Conservation (phyloP, 2,888 invertebrate genomes). For the Oscheius onirici region DNA sequence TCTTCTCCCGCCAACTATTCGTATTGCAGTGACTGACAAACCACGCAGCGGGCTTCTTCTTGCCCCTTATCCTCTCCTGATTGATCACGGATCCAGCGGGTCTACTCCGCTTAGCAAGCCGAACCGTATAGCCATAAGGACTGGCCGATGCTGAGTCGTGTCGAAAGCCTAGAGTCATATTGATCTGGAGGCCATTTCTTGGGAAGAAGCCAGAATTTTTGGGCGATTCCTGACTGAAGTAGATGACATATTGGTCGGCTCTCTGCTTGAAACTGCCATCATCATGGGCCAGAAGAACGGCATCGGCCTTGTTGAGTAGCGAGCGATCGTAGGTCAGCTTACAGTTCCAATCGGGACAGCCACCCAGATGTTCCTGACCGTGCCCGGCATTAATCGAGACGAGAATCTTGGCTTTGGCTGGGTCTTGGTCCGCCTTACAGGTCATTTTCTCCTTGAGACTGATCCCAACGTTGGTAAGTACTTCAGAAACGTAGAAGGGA, state of each 20-base stretch:
- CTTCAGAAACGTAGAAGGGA: constrained; percentile 51
- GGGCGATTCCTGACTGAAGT: constrained; percentile 60
- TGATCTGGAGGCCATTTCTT: constrained; percentile 39
- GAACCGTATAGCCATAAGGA: constrained; percentile 69
- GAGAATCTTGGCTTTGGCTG: constrained; percentile 42
- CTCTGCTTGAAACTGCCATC: constrained; percentile 37
- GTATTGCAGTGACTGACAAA: constrained; percentile 68
- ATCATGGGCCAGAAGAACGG: constrained; percentile 30
- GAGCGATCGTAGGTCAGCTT: constrained; percentile 47
- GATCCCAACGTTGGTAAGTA: constrained; percentile 46
- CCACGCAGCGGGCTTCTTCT: constrained; percentile 65
- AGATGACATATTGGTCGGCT: constrained; percentile 50
- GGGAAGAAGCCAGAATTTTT: constrained; percentile 43
- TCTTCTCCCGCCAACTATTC: constrained; percentile 55
- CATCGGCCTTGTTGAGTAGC: constrained; percentile 41
- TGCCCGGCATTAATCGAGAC: constrained; percentile 57
- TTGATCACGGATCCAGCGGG: not conserved
- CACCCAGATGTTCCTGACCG: constrained; percentile 53
- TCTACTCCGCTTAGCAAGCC: constrained; percentile 51
- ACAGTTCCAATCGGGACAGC: constrained; percentile 71
- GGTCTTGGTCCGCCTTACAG: constrained; percentile 24
- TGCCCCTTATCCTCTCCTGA: constrained; percentile 40
- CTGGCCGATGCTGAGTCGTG: constrained; percentile 66
- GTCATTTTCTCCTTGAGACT: constrained; percentile 35
- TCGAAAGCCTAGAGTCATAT: constrained; percentile 67